A percentile compares a stretch with the other conserved stretches of the same genome.
phyloP scores from a whole-genome alignment of 1,140 invertebrate species.

The Lithobius niger region DNA sequence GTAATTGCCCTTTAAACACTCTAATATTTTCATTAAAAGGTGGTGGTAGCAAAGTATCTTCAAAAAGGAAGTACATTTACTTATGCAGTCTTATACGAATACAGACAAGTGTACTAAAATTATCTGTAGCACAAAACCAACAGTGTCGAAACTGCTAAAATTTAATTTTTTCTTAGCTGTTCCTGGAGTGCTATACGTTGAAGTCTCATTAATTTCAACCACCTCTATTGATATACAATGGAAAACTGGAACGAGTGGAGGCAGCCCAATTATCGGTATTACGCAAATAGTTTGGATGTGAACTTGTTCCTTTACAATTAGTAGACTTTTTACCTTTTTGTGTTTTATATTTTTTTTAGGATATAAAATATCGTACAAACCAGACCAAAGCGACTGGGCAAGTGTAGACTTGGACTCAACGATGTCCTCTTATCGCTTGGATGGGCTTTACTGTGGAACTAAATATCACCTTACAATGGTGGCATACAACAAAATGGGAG shows the following conservation, averaged over 20 bases:
- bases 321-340: not conserved
- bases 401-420: not conserved
- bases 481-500: slow-evolving; percentile 52
- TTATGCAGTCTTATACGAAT: too few species aligned
- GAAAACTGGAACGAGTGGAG: not conserved
- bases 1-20: too few species aligned
- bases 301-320: not conserved
- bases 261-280: not conserved
- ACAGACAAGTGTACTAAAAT: too few species aligned
- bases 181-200: not conserved
- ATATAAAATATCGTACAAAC: not conserved
- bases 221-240: slow-evolving; percentile 2
- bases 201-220: not conserved
- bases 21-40: too few species aligned
- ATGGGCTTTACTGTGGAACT: slow-evolving; percentile 75
- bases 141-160: too few species aligned
- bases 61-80: too few species aligned
- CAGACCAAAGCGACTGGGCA: not conserved
- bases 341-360: slow-evolving; percentile 1
- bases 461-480: slow-evolving; percentile 83
- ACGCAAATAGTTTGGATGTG: not conserved
- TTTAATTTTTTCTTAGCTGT: too few species aligned
- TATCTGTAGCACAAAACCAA: too few species aligned
- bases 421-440: slow-evolving; percentile 33
- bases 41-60: too few species aligned